These are phyloP conservation scores for Sesamia inferens DNA, from an alignment of 2,888 invertebrate genomes.

Conservation along the genomic window DNA sequence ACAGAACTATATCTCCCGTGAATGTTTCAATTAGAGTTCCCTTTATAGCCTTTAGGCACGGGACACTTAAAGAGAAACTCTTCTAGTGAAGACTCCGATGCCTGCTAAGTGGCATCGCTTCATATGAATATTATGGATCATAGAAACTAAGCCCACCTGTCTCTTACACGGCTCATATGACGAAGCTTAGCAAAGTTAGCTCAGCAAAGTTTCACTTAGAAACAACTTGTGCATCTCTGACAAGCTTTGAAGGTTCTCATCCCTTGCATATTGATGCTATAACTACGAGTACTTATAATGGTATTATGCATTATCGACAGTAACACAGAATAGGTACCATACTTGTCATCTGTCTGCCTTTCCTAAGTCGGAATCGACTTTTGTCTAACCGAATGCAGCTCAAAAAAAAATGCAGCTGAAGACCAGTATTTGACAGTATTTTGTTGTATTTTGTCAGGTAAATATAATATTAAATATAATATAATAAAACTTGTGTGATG, in stretches of 20 bases:
- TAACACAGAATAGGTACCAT: not conserved
- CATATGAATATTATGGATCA: not conserved
- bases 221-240: slow-evolving; percentile 11
- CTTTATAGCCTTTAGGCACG: too few relatives aligned
- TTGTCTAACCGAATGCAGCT: too few relatives aligned
- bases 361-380: too few relatives aligned
- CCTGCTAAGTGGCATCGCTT: not conserved
- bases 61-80: not conserved
- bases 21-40: too few relatives aligned
- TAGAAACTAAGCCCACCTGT: not conserved
- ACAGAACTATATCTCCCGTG: too few relatives aligned
- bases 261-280: slow-evolving; percentile 5
- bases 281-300: not conserved
- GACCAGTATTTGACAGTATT: too few relatives aligned
- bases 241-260: not conserved
- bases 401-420: too few relatives aligned
- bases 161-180: not conserved
- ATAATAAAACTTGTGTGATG: too few relatives aligned
- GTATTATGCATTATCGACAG: not conserved
- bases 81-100: not conserved
- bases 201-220: slow-evolving; percentile 1
- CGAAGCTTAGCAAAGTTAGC: slow-evolving; percentile 1
- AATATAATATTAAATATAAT: too few relatives aligned
- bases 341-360: not conserved
- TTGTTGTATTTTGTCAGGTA: too few relatives aligned